These are phyloP conservation scores for Triplophysa rosa DNA, from an alignment of 2,113 vertebrate genomes.

Conservation along the genomic window DNA sequence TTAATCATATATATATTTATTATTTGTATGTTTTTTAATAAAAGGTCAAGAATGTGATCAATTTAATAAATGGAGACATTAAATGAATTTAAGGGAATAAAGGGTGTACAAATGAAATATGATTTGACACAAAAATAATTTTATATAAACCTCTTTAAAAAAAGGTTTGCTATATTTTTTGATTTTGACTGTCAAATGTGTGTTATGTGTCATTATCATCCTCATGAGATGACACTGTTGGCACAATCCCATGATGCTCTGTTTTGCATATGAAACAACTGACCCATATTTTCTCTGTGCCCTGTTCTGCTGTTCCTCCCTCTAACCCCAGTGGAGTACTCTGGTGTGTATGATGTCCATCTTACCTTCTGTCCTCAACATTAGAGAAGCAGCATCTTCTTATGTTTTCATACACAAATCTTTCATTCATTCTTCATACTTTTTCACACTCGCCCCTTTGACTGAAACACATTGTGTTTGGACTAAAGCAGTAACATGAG, in stretches of 20 bases:
- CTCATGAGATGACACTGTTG: slow-evolving; percentile 6
- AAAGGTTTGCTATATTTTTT: too few species aligned
- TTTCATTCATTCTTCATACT: neutral
- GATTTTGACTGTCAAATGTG: neutral
- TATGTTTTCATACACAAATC: neutral
- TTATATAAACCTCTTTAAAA: too few species aligned
- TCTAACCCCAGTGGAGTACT: slow-evolving; percentile 96
- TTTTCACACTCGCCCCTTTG: neutral
- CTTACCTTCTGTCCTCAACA: slow-evolving; percentile 36
- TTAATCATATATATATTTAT: too few species aligned
- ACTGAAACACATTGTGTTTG: neutral
- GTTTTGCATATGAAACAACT: slow-evolving; percentile 56
- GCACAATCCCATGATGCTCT: slow-evolving; percentile 20
- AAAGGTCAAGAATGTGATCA: too few species aligned
- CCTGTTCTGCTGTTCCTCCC: slow-evolving; percentile 82
- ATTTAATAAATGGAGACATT: too few species aligned
- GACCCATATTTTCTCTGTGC: slow-evolving; percentile 75
- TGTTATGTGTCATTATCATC: neutral
- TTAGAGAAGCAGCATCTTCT: neutral
- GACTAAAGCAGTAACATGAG: neutral
- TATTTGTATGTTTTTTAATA: too few species aligned
- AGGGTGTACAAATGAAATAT: too few species aligned
- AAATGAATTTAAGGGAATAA: too few species aligned
- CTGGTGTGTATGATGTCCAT: slow-evolving; percentile 91
- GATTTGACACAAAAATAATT: too few species aligned